Base-by-base conservation (phyloP, 2,888 invertebrate species). In the Nebria salina region DNA sequence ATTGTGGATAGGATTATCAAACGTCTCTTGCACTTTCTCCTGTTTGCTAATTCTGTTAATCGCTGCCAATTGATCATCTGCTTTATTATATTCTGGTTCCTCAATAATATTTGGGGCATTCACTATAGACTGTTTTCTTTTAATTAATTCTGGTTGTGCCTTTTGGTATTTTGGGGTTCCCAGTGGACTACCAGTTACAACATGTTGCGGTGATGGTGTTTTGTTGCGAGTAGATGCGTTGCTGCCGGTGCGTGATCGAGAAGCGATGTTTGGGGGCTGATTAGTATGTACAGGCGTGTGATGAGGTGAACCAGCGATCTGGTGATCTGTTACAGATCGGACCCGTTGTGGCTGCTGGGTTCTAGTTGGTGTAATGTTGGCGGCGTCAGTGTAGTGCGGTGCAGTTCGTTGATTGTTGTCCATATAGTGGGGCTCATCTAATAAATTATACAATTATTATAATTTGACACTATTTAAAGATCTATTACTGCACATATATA, bases 351-450 rank as follows among this genome's bases (percentile, higher is more conserved):
- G 79, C 76, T 82, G 82, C 83, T 82, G 83, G 77, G 84, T 84
- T 83, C 84, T 82, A 78, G 83, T 81, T 77, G 80, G 79, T 25
- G 77, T 76, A 13, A 54, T 13, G 54, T 54, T 54, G 54, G 11
- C 13, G 54, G 54, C 11, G 84, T 80, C 74, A 83, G 84, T 66
- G 73, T 83, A 82, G 82, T 83, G 83, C 82, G 85, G 85, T 86
- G 85, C 83, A 84, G 84, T 78, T 86, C 85, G 85, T 85, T 85
- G 85, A 86, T 83, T 84, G 85, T 84, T 85, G 84, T 84, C 83
- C 84, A 85, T 74, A 85, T 84, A 83, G 85, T 84, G 84, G 82
- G 85, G 85, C 83, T 86, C 87, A 86, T 86, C 87, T 87, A 82
- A 54, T 7, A 54, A 11, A 54, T 54, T 34, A 70, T 7, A 54